These are phyloP conservation scores for Dreissena polymorpha DNA, from an alignment of 1,140 invertebrate species.

Conservation along the genomic window DNA sequence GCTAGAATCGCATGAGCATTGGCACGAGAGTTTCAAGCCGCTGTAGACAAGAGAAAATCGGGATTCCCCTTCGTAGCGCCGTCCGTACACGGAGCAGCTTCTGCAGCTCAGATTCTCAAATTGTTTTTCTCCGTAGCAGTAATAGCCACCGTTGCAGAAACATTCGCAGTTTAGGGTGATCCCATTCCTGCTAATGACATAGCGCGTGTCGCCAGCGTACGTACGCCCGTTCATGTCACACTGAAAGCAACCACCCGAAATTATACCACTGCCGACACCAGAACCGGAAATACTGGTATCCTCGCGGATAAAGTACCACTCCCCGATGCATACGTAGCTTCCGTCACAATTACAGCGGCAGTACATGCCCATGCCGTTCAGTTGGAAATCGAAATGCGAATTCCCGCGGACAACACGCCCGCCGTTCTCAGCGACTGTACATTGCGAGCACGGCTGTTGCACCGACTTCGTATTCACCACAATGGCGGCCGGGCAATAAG, in stretches of 20 bases:
- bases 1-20: slow-evolving; percentile 25
- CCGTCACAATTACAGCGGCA: slow-evolving; percentile 51
- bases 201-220: slow-evolving; percentile 43
- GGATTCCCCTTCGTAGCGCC: slow-evolving; percentile 13
- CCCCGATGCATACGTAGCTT: slow-evolving; percentile 37
- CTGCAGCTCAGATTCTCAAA: slow-evolving; percentile 24
- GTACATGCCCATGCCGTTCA: slow-evolving; percentile 23
- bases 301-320: slow-evolving; percentile 33
- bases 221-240: slow-evolving; percentile 48
- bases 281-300: slow-evolving; percentile 47
- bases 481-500: slow-evolving; percentile 27
- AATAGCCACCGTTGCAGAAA: slow-evolving; percentile 49
- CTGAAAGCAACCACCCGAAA: slow-evolving; percentile 18
- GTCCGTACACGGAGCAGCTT: slow-evolving; percentile 22
- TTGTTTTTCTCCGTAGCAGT: slow-evolving; percentile 20
- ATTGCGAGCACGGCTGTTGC: slow-evolving; percentile 14
- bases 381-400: slow-evolving; percentile 28
- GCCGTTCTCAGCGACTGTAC: slow-evolving; percentile 20
- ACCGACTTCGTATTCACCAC: slow-evolving; percentile 31
- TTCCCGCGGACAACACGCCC: slow-evolving; percentile 16
- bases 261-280: slow-evolving; percentile 17
- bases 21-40: slow-evolving; percentile 31
- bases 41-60: slow-evolving; percentile 33
- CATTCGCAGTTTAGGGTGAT: slow-evolving; percentile 56
- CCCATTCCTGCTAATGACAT: slow-evolving; percentile 44